phyloP scores from a whole-genome alignment of 2,888 invertebrate genomes.

The Calameuta pallipes region DNA sequence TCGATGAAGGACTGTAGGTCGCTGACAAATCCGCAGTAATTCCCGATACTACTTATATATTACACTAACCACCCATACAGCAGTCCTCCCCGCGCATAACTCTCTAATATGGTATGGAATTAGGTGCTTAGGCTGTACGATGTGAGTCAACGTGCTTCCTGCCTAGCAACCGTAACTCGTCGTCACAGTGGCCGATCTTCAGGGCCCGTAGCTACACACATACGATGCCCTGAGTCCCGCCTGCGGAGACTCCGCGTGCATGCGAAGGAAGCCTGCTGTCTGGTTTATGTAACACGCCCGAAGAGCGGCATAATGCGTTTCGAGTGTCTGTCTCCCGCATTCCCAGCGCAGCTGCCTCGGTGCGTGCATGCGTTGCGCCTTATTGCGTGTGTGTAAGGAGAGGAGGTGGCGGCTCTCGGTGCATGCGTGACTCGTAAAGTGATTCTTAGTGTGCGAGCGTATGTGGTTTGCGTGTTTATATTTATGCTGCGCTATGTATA shows the following conservation, averaged over 20 bases:
- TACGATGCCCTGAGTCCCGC: not conserved
- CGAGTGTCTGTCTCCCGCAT: slow-evolving; percentile 46
- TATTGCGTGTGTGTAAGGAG: not conserved
- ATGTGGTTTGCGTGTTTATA: not conserved
- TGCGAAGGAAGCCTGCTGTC: slow-evolving; percentile 17
- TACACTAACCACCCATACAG: no score
- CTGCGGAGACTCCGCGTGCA: slow-evolving; percentile 6
- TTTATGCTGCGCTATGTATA: not conserved
- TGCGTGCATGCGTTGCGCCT: slow-evolving; percentile 17
- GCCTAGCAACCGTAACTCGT: slow-evolving; percentile 33
- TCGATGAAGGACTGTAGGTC: not conserved
- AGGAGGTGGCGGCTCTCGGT: not conserved
- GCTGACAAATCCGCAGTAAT: not conserved
- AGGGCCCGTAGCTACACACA: not conserved
- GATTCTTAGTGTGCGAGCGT: not conserved
- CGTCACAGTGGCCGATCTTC: slow-evolving; percentile 32
- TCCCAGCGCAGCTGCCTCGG: slow-evolving; percentile 45
- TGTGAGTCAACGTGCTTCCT: slow-evolving; percentile 12
- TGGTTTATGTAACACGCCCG: slow-evolving; percentile 33
- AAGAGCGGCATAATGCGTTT: slow-evolving; percentile 31
- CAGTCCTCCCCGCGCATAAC: no score
- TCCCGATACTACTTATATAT: not conserved
- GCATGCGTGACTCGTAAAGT: not conserved
- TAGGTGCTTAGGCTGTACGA: not conserved
- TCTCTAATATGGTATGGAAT: not conserved